These are phyloP conservation scores for Mizuhopecten yessoensis DNA, from an alignment of 1,140 invertebrate species.

Conservation along the genomic window DNA sequence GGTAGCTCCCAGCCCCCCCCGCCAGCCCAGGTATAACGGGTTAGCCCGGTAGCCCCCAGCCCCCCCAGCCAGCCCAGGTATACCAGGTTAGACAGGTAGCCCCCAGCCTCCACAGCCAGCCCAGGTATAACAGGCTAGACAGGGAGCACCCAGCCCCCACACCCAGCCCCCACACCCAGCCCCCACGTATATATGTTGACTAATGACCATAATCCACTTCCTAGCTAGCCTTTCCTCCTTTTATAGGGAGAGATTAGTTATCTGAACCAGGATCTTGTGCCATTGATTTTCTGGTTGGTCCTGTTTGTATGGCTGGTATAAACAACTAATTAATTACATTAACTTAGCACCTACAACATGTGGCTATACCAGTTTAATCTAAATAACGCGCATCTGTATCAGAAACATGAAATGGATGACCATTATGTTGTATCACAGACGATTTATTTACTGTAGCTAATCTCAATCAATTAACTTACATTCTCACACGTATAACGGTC, in stretches of 20 bases:
- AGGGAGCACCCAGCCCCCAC: no score
- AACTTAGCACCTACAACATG: neutral
- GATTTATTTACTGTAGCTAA: no score
- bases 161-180: no score
- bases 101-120: no score
- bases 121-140: neutral
- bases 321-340: conserved; percentile 17
- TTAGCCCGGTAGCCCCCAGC: no score
- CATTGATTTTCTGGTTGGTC: neutral
- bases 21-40: neutral
- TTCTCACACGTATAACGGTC: no score
- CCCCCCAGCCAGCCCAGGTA: no score
- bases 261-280: neutral
- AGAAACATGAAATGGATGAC: no score
- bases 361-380: neutral
- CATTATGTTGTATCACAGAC: no score
- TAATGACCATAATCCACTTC: neutral
- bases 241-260: neutral
- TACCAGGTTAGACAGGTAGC: neutral
- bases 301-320: neutral
- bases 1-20: no score
- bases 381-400: no score
- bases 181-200: neutral
- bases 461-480: no score
- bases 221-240: neutral